Conservation (phyloP, 2,113 vertebrate genomes). For the Astur gentilis region DNA sequence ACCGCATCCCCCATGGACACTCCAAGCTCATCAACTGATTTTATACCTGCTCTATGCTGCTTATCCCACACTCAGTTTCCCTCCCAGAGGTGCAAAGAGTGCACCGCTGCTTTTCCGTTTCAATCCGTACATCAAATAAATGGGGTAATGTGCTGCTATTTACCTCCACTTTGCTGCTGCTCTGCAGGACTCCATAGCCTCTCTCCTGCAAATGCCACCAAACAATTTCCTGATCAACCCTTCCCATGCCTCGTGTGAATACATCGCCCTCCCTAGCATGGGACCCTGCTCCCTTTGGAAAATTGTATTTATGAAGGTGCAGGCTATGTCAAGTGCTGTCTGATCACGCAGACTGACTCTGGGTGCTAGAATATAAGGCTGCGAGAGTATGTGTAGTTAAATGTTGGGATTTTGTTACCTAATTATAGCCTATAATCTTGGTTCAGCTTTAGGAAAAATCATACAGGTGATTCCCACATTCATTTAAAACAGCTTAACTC, state of each 20-base stretch:
- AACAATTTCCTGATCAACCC: not conserved
- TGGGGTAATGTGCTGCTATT: rapidly evolving
- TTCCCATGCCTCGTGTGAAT: rapidly evolving
- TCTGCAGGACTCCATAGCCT: not conserved
- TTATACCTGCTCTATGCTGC: not conserved
- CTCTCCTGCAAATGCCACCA: not conserved
- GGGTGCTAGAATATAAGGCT: not conserved
- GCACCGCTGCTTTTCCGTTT: not conserved
- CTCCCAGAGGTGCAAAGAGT: not conserved
- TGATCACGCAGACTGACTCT: not conserved
- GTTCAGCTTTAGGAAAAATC: not conserved
- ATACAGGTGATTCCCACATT: not conserved
- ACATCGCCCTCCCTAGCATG: not conserved
- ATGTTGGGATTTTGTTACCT: not conserved
- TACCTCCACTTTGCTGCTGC: not conserved
- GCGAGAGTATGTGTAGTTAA: not conserved
- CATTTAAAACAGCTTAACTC: not conserved
- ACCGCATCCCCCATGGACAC: not conserved
- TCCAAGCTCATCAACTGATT: not conserved
- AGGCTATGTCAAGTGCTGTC: not conserved
- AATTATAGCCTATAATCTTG: not conserved
- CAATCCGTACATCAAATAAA: not conserved
- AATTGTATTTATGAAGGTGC: rapidly evolving
- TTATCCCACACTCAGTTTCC: not conserved
- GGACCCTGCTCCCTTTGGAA: not conserved